phyloP scores from a whole-genome alignment of 2,113 vertebrate species.

The Heptranchias perlo region DNA sequence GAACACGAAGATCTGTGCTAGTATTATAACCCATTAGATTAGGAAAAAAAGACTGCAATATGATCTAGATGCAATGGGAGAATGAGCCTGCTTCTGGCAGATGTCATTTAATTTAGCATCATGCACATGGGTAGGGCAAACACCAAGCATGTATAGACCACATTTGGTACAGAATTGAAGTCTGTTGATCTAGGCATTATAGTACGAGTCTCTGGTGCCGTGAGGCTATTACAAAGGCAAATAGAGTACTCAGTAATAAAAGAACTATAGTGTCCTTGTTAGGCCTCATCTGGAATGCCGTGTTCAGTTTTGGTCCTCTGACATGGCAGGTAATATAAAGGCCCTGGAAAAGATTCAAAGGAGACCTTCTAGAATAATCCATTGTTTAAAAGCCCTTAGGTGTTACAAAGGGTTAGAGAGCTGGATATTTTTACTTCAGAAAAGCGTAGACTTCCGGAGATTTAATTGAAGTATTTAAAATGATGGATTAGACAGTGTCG shows the following conservation, averaged over 20 bases:
- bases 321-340: too few relatives aligned
- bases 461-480: neutral
- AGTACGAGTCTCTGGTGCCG: neutral
- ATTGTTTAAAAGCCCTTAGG: too few relatives aligned
- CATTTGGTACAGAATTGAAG: neutral
- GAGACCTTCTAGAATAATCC: too few relatives aligned
- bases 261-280: neutral
- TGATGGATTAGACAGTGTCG: neutral
- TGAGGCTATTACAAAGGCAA: neutral
- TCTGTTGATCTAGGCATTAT: neutral
- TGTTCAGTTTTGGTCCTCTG: too few relatives aligned
- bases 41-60: neutral
- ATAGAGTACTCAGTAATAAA: neutral
- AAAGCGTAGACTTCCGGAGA: neutral
- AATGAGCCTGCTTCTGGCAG: neutral
- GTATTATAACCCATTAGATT: neutral
- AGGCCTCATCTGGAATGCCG: too few relatives aligned
- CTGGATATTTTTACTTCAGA: neutral
- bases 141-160: neutral
- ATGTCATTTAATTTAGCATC: neutral
- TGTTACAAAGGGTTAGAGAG: too few relatives aligned
- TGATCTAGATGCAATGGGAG: neutral
- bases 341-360: too few relatives aligned
- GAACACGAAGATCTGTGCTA: neutral
- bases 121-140: neutral